Evolutionary conservation across 1,140 invertebrate species (phyloP).

Genomic region (Cherax destructor): DNA sequence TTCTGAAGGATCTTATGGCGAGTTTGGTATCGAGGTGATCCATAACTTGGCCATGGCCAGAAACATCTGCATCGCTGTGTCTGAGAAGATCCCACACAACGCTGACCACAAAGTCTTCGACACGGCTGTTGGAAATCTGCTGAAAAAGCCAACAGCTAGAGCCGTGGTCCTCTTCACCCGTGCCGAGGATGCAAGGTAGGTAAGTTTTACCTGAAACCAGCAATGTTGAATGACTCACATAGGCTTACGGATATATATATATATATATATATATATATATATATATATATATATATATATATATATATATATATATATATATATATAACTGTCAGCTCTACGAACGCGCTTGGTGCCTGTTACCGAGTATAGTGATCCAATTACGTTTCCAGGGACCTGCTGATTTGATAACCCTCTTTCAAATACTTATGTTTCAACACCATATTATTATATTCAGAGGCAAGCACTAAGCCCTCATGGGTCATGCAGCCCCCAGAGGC

Average conservation of each 20-base stretch:
- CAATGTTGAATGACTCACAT: background rate
- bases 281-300: background rate
- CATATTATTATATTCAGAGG: no score
- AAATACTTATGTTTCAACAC: no score
- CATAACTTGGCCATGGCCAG: conserved; percentile 81
- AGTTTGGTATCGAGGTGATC: conserved; percentile 81
- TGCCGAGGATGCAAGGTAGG: conserved; percentile 81
- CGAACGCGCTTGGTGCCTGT: no score
- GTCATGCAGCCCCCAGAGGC: no score
- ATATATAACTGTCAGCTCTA: no score
- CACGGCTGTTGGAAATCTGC: conserved; percentile 79
- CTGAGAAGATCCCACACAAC: conserved; percentile 81
- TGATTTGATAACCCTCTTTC: no score
- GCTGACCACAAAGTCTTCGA: conserved; percentile 75
- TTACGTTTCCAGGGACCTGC: no score
- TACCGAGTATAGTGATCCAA: no score
- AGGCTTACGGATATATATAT: no score
- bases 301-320: no score
- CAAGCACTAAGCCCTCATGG: no score
- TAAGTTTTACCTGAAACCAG: background rate
- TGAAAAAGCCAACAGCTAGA: conserved; percentile 80
- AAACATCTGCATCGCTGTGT: conserved; percentile 85
- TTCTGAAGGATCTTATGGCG: conserved; percentile 82
- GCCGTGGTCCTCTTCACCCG: conserved; percentile 84
- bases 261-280: background rate